A percentile compares a stretch with the other conserved stretches of the same genome.
These are phyloP conservation scores for Luidia sarsii DNA, from an alignment of 53 echinoderm and acorn worm species.

Conservation along the genomic window DNA sequence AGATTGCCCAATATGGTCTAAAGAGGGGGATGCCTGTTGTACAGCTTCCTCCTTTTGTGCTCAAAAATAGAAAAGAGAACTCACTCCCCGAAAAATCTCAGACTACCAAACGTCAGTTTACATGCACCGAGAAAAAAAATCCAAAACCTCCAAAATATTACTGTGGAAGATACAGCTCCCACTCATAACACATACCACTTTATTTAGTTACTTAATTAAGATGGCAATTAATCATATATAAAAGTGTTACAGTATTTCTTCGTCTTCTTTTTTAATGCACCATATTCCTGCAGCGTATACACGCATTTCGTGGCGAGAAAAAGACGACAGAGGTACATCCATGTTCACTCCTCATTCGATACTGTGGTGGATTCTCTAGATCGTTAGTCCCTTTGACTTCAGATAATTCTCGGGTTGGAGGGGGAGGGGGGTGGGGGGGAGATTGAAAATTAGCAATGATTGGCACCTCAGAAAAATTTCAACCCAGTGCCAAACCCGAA, in stretches of 20 bases:
- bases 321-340: not conserved
- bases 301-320: not conserved
- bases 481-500: not conserved
- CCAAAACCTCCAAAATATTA: not conserved
- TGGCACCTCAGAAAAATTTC: not conserved
- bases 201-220: not conserved
- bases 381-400: not conserved
- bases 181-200: not conserved
- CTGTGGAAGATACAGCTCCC: not conserved
- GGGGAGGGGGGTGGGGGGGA: not conserved
- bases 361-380: too few relatives aligned
- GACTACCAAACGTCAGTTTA: not conserved
- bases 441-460: not conserved
- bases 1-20: too few relatives aligned
- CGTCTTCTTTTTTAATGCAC: conserved; percentile 30
- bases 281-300: conserved; percentile 15
- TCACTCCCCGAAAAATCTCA: too few relatives aligned
- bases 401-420: not conserved
- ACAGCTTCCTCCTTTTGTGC: not conserved
- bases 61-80: conserved; percentile 1
- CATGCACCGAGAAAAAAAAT: not conserved
- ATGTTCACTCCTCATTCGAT: too few relatives aligned
- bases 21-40: too few relatives aligned
- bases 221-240: not conserved
- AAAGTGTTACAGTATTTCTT: conserved; percentile 34